Evolutionary conservation across 1,140 invertebrate genomes (phyloP).

Genomic region (Drosophila equinoxialis): DNA sequence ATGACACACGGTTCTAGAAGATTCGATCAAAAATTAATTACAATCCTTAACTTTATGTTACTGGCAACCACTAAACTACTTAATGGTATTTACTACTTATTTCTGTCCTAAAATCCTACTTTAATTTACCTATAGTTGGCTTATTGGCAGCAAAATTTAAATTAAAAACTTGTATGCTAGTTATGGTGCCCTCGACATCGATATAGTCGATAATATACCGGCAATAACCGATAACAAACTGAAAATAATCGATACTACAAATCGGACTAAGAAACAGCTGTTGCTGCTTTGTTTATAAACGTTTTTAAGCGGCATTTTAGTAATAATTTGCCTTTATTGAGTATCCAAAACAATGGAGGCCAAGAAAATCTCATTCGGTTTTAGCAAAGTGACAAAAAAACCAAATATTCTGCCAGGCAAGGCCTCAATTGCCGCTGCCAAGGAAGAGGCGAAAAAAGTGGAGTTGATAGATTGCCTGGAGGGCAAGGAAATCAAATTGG

Average conservation of each 20-base stretch:
- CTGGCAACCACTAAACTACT: not conserved
- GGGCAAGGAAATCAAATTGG: slow-evolving; percentile 88
- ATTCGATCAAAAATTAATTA: slow-evolving; percentile 52
- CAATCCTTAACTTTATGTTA: not conserved
- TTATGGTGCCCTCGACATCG: not conserved
- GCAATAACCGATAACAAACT: not conserved
- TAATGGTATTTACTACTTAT: not conserved
- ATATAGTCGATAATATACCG: too few species aligned
- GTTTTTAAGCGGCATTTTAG: slow-evolving; percentile 42
- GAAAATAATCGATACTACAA: too few species aligned
- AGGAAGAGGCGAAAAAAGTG: slow-evolving; percentile 83
- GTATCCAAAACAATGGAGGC: slow-evolving; percentile 74
- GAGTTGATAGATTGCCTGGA: slow-evolving; percentile 90
- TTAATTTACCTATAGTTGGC: slow-evolving; percentile 10
- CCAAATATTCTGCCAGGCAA: slow-evolving; percentile 83
- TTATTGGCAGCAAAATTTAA: slow-evolving; percentile 12
- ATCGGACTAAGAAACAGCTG: slow-evolving; percentile 49
- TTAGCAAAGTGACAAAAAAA: slow-evolving; percentile 88
- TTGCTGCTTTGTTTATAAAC: slow-evolving; percentile 66
- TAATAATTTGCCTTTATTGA: not conserved
- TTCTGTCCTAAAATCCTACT: too few species aligned
- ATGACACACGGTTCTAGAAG: slow-evolving; percentile 74
- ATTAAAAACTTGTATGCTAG: not conserved
- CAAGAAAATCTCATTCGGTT: slow-evolving; percentile 91
- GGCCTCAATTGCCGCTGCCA: slow-evolving; percentile 59